These are phyloP conservation scores for Camponotus fellah DNA, from an alignment of 2,888 invertebrate genomes.

Conservation along the genomic window DNA sequence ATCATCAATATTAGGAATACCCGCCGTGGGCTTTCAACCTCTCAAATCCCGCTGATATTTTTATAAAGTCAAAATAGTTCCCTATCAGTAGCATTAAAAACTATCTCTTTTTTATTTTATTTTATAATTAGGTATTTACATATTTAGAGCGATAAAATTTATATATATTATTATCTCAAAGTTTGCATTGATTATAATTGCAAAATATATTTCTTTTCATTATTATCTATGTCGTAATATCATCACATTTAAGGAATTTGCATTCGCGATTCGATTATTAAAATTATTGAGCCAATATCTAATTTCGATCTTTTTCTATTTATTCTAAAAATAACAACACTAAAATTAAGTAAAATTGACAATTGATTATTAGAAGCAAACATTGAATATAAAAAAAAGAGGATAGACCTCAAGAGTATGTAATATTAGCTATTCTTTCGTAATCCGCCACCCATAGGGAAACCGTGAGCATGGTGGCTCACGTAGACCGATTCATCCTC, in stretches of 20 bases:
- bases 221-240: background rate
- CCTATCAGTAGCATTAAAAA: background rate
- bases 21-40: constrained; percentile 72
- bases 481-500: constrained; percentile 78
- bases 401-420: background rate
- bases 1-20: constrained; percentile 82
- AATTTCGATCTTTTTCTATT: background rate
- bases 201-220: constrained; percentile 2
- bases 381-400: background rate
- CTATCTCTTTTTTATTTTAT: background rate
- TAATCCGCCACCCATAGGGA: constrained; percentile 58
- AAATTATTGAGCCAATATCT: background rate
- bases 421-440: constrained; percentile 34
- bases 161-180: background rate
- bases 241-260: background rate
- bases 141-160: background rate
- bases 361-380: background rate
- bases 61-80: constrained; percentile 44
- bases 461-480: constrained; percentile 43
- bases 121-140: background rate
- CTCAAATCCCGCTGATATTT: constrained; percentile 67
- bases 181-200: background rate
- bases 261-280: background rate
- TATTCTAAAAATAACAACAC: background rate
- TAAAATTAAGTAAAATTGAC: background rate